Evolutionary conservation across 2,888 invertebrate species (phyloP).

Genomic region (Napeogenes sylphis): DNA sequence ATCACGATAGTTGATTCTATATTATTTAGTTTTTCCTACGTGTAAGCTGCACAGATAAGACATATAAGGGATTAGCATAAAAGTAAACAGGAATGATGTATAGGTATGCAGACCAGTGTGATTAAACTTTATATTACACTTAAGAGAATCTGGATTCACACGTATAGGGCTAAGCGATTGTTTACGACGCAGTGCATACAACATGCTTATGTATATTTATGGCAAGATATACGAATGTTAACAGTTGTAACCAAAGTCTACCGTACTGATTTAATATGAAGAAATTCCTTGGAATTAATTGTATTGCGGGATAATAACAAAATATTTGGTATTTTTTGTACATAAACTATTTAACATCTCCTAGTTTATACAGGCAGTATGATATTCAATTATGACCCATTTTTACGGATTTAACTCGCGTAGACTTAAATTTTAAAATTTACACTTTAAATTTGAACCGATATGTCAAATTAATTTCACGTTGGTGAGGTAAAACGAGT

Average conservation of each 20-base stretch:
- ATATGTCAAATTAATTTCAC: neutral
- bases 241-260: neutral
- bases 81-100: neutral
- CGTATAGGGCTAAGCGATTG: constrained; percentile 1
- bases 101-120: neutral
- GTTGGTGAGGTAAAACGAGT: neutral
- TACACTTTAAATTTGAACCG: neutral
- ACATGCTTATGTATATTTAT: neutral
- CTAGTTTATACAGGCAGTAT: too few species aligned
- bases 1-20: too few species aligned
- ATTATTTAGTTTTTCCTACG: too few species aligned
- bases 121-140: neutral
- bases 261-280: neutral
- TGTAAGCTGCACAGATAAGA: too few species aligned
- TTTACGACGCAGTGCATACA: neutral
- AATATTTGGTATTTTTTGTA: too few species aligned
- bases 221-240: neutral
- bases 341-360: too few species aligned
- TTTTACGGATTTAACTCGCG: too few species aligned
- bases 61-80: too few species aligned
- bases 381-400: too few species aligned
- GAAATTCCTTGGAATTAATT: too few species aligned
- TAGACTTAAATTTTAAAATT: neutral
- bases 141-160: neutral
- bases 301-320: too few species aligned